phyloP scores from a whole-genome alignment of 2,888 invertebrate species.

The Drosophila borealis region DNA sequence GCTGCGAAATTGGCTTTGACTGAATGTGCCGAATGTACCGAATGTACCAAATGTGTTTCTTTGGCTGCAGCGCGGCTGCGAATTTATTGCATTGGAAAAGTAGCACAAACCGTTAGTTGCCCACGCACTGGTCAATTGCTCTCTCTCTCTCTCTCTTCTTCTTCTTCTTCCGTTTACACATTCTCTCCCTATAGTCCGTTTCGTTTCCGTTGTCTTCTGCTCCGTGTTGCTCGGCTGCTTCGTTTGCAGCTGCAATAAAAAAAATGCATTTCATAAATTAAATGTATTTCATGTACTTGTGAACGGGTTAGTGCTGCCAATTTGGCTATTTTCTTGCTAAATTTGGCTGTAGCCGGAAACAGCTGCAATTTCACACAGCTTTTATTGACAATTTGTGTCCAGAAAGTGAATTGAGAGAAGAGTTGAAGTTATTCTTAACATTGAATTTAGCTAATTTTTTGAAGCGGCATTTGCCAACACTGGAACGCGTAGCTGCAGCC shows the following conservation, averaged over 20 bases:
- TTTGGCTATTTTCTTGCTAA: too few species aligned
- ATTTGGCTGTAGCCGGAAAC: too few species aligned
- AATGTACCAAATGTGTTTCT: neutral
- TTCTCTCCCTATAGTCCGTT: neutral
- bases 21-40: neutral
- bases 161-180: neutral
- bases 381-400: too few species aligned
- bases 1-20: neutral
- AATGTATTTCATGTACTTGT: slow-evolving; percentile 1
- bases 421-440: too few species aligned
- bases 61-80: neutral
- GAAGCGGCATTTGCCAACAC: too few species aligned
- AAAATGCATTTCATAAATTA: neutral
- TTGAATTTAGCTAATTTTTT: too few species aligned
- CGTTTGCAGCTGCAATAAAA: neutral
- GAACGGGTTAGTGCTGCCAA: neutral
- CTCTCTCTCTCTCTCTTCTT: neutral
- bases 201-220: neutral
- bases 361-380: too few species aligned
- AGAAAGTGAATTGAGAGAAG: too few species aligned
- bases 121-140: neutral
- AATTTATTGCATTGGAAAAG: neutral
- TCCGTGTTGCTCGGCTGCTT: neutral
- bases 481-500: too few species aligned
- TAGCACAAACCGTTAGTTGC: slow-evolving; percentile 14